Percentiles rank a stretch among this genome's conserved stretches.
Conservation (phyloP, 1,140 invertebrate genomes). For the Latrodectus geometricus region DNA sequence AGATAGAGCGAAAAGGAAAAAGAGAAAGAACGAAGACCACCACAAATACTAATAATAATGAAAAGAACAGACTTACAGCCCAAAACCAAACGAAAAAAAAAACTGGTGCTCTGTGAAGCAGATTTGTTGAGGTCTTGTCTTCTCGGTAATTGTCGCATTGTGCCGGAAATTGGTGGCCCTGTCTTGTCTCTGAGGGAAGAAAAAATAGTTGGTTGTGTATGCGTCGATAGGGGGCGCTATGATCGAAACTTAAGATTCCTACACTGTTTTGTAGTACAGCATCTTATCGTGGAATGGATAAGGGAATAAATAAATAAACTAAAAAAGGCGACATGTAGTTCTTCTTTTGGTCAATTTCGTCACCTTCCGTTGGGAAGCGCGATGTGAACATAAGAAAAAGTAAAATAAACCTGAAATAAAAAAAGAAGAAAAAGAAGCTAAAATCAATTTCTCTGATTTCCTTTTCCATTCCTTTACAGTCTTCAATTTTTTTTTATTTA, state of each 20-base stretch:
- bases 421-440: constrained; percentile 50
- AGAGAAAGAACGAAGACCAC: background rate
- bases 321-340: background rate
- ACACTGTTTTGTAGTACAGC: constrained; percentile 54
- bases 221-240: constrained; percentile 6
- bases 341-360: constrained; percentile 57
- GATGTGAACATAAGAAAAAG: background rate
- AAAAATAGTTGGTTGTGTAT: background rate
- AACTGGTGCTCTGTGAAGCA: background rate
- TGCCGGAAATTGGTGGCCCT: constrained; percentile 57
- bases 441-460: constrained; percentile 49
- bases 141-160: constrained; percentile 53
- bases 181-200: constrained; percentile 21
- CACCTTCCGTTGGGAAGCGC: constrained; percentile 16
- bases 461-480: constrained; percentile 5
- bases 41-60: constrained; percentile 61
- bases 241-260: background rate
- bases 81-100: background rate
- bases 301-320: constrained; percentile 46
- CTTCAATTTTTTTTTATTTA: constrained; percentile 1
- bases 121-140: constrained; percentile 59
- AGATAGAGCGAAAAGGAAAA: constrained; percentile 3
- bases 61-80: constrained; percentile 14
- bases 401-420: constrained; percentile 19
- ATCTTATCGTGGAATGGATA: constrained; percentile 23